Conservation (phyloP, 2,797 vertebrate species). For the Falco berigora region DNA sequence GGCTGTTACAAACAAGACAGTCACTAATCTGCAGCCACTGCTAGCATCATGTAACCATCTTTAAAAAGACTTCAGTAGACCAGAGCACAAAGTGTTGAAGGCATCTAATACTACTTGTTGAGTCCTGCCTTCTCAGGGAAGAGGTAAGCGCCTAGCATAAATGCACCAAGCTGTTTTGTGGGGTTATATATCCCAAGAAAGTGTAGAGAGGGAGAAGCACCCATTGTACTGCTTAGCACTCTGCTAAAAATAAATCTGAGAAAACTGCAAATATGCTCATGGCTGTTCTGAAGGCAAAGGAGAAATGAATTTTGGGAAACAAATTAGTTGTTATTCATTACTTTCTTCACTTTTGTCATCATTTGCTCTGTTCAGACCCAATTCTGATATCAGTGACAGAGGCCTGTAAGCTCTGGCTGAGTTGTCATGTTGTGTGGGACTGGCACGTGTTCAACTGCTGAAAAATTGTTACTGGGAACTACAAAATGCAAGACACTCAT, state of each 20-base stretch:
- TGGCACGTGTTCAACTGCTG: neutral
- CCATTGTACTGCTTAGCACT: neutral
- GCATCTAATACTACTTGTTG: neutral
- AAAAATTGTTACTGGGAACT: neutral
- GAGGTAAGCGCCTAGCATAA: neutral
- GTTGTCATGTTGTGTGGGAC: neutral
- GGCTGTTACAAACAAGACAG: neutral
- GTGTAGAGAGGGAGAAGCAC: neutral
- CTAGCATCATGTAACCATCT: neutral
- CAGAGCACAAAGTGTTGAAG: neutral
- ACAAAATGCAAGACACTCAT: neutral
- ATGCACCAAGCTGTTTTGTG: neutral
- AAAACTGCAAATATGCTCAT: neutral
- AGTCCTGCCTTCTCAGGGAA: neutral
- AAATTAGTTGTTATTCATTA: neutral
- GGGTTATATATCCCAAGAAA: neutral
- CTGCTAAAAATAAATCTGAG: neutral
- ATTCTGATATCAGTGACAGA: neutral
- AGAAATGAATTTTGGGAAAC: neutral
- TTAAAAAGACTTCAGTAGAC: neutral
- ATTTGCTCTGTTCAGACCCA: neutral
- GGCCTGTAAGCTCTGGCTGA: neutral
- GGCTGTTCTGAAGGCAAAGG: neutral
- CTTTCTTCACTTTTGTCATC: neutral
- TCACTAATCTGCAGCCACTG: neutral